A percentile compares a stretch with the other conserved stretches of the same genome.
These are phyloP conservation scores for Ooceraea biroi DNA, from an alignment of 1,140 invertebrate species.

Conservation along the genomic window DNA sequence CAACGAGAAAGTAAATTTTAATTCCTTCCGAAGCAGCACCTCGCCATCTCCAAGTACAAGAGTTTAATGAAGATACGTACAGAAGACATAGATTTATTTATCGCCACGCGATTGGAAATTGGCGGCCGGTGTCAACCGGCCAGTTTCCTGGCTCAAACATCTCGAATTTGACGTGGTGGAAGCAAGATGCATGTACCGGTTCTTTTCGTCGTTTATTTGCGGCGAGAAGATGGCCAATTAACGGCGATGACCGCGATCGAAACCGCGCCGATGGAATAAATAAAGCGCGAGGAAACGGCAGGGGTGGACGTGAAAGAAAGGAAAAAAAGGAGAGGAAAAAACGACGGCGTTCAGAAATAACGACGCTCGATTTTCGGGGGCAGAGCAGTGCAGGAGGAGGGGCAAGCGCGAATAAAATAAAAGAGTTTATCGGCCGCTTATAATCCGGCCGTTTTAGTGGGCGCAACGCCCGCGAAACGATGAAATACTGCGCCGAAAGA, in stretches of 20 bases:
- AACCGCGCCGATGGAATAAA: slow-evolving; percentile 66
- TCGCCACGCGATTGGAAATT: not conserved
- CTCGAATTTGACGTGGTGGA: not conserved
- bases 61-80: not conserved
- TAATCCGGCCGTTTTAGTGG: slow-evolving; percentile 79
- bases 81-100: not conserved
- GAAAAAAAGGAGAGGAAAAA: not conserved
- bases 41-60: slow-evolving; percentile 5
- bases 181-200: slow-evolving; percentile 14
- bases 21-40: not conserved
- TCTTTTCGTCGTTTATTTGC: slow-evolving; percentile 12
- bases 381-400: not conserved
- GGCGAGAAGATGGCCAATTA: slow-evolving; percentile 66
- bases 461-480: slow-evolving; percentile 76
- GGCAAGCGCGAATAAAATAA: slow-evolving; percentile 76
- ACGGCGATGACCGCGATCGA: slow-evolving; percentile 59
- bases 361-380: slow-evolving; percentile 60
- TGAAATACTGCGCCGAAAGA: slow-evolving; percentile 72
- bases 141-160: not conserved
- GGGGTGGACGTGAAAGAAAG: not conserved
- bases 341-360: slow-evolving; percentile 51
- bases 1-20: not conserved
- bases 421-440: slow-evolving; percentile 79
- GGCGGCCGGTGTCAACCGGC: not conserved
- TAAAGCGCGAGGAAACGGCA: slow-evolving; percentile 57